A percentile compares a stretch with the other conserved stretches of the same genome.
Conservation (phyloP, 2,113 vertebrate genomes). For the Ifrita kowaldi region DNA sequence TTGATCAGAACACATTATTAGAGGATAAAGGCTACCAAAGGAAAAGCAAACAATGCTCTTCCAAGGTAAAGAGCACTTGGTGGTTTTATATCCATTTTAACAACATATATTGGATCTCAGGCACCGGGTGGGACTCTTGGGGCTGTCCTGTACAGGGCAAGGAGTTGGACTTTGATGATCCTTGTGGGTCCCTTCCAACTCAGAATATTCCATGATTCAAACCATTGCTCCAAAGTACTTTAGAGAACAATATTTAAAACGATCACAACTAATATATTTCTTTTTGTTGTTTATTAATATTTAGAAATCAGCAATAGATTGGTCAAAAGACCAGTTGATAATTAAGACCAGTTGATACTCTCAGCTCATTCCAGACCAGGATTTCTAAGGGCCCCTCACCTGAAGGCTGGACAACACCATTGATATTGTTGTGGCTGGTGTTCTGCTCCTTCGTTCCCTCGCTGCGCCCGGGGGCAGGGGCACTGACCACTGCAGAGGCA, state of each 20-base stretch:
- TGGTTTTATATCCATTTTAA: background rate
- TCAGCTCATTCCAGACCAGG: background rate
- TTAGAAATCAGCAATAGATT: background rate
- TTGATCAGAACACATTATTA: background rate
- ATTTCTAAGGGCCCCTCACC: constrained; percentile 61
- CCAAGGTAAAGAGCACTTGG: background rate
- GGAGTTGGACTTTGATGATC: background rate
- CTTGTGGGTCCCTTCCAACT: background rate
- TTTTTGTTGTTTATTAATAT: background rate
- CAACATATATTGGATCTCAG: background rate
- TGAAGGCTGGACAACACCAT: constrained; percentile 83
- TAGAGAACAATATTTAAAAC: background rate
- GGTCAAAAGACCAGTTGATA: background rate
- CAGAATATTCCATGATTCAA: background rate
- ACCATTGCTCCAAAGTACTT: background rate
- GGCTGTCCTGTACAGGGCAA: background rate
- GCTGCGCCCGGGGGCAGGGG: constrained; percentile 73
- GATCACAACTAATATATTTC: accelerated
- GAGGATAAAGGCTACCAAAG: background rate
- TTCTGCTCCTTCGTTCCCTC: constrained; percentile 78
- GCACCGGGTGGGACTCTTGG: background rate
- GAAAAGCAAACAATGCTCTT: background rate
- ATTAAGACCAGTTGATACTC: accelerated
- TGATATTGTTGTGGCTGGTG: constrained; percentile 76
- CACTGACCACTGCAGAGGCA: constrained; percentile 88